Evolutionary conservation across 2,113 vertebrate genomes (phyloP).

Genomic region (Corythornis cristatus): DNA sequence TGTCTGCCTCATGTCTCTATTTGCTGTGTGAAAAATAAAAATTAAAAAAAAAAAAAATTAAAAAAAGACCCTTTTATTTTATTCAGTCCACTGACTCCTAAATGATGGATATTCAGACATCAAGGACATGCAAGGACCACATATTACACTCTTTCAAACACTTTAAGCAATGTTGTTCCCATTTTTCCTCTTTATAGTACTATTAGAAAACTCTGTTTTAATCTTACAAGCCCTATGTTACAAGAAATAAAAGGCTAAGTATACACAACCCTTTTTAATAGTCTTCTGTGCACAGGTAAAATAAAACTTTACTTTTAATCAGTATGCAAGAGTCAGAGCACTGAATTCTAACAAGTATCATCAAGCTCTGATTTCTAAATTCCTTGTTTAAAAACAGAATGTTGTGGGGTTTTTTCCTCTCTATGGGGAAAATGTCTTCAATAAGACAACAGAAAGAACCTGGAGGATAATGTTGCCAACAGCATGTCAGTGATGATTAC

Average conservation of each 20-base stretch:
- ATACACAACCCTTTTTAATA: neutral
- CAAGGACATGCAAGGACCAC: neutral
- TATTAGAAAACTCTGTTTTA: neutral
- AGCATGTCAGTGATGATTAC: constrained; percentile 27
- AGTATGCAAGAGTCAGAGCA: neutral
- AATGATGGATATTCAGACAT: neutral
- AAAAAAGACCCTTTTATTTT: neutral
- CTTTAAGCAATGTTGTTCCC: neutral
- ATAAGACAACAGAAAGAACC: constrained; percentile 27
- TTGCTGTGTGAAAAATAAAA: neutral
- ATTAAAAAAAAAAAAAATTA: neutral
- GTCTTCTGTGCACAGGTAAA: neutral
- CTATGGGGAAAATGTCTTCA: neutral
- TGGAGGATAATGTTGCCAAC: constrained; percentile 31
- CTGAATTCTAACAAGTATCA: neutral
- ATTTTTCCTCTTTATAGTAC: neutral
- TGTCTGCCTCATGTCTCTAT: neutral
- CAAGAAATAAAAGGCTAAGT: neutral
- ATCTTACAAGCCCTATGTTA: neutral
- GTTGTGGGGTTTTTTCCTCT: neutral
- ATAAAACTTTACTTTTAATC: neutral
- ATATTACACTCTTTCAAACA: neutral
- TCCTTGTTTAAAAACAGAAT: neutral
- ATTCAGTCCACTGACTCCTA: neutral
- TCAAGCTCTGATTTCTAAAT: neutral